phyloP scores from a whole-genome alignment of 2,113 vertebrate species.

The cat (Felis catus) region F.catus_Fca126_mat1.0 CM031418.1:90158501-90159000 shows the following conservation, averaged over 20 bases:
- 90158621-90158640: not conserved
- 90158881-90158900: not conserved
- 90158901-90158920: not conserved
- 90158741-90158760: constrained; percentile 28
- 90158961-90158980: not conserved
- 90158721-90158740: not conserved
- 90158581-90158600: not conserved
- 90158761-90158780: not conserved
- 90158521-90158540: not conserved
- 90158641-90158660: not conserved
- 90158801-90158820: constrained; percentile 11
- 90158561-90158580: not conserved
- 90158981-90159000: not conserved
- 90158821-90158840: not conserved
- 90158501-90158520: not conserved
- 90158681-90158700: too few relatives aligned
- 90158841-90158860: not conserved
- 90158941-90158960: not conserved
- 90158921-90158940: not conserved
- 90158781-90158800: constrained; percentile 16
- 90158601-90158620: not conserved
- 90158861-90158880: constrained; percentile 24
- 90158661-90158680: too few relatives aligned
- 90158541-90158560: not conserved
- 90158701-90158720: too few relatives aligned